Percentiles rank a stretch among this genome's conserved stretches.
These are phyloP conservation scores for Encarsia formosa DNA, from an alignment of 2,888 invertebrate genomes.

Conservation along the genomic window DNA sequence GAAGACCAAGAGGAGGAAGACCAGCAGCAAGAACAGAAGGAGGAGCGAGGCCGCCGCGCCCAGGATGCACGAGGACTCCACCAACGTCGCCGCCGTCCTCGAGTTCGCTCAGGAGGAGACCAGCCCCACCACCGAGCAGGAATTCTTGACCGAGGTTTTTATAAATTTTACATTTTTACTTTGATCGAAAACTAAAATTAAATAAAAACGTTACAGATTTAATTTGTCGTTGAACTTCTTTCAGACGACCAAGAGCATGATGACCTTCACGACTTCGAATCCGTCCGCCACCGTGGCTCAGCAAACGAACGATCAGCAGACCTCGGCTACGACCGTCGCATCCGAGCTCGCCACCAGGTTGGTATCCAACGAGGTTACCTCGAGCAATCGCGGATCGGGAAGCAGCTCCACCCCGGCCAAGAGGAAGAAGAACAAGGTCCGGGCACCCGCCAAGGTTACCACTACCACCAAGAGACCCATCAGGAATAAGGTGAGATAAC, in stretches of 20 bases:
- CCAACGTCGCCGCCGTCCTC: not conserved
- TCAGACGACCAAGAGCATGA: too few relatives aligned
- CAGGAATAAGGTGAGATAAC: conserved; percentile 1
- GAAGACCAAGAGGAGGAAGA: conserved; percentile 27
- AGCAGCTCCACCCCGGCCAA: conserved; percentile 9
- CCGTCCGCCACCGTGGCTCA: not conserved
- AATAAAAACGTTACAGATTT: too few relatives aligned
- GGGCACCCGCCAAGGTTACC: not conserved
- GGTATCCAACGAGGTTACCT: conserved; percentile 19
- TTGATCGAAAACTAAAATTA: too few relatives aligned
- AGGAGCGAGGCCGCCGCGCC: not conserved
- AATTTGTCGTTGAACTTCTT: too few relatives aligned
- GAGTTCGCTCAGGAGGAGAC: not conserved
- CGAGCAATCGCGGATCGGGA: conserved; percentile 12
- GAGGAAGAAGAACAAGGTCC: conserved; percentile 31
- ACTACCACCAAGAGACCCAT: conserved; percentile 5
- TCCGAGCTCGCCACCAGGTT: conserved; percentile 17
- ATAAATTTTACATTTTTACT: too few relatives aligned
- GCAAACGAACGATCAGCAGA: not conserved
- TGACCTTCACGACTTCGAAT: conserved; percentile 23
- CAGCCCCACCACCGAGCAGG: not conserved
- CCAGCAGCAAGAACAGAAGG: not conserved
- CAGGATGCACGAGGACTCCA: not conserved
- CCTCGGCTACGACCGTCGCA: not conserved
- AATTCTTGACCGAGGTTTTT: too few relatives aligned